Conservation (phyloP, 1,140 invertebrate species). For the Hyles euphorbiae region DNA sequence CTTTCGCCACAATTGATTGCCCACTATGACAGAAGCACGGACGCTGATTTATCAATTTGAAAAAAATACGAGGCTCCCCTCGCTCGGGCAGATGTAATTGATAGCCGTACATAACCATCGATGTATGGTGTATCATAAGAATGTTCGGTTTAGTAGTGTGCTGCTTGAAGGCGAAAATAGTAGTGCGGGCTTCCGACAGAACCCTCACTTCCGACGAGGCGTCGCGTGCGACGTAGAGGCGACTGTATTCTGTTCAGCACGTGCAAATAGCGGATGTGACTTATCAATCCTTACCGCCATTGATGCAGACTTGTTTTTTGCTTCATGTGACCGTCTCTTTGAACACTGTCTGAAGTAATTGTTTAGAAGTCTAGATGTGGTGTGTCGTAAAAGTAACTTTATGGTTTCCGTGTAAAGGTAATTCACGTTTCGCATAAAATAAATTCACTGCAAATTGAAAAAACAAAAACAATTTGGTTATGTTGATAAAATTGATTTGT, state of each 20-base stretch:
- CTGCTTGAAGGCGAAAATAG: conserved; percentile 14
- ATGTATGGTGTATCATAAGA: background rate
- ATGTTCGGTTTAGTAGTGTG: background rate
- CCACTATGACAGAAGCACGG: conserved; percentile 9
- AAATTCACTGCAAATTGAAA: too few species aligned
- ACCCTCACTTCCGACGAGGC: conserved; percentile 27
- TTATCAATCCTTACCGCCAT: conserved; percentile 27
- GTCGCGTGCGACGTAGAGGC: conserved; percentile 23
- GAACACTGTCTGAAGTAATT: too few species aligned
- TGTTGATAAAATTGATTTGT: too few species aligned
- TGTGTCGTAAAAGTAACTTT: too few species aligned
- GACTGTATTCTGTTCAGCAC: conserved; percentile 20
- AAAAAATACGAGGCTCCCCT: background rate
- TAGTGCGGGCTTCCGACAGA: conserved; percentile 34
- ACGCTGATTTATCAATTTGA: conserved; percentile 7
- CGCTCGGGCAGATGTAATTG: background rate
- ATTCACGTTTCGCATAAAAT: too few species aligned
- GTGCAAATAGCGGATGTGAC: conserved; percentile 35
- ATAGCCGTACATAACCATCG: background rate
- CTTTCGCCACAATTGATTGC: conserved; percentile 52
- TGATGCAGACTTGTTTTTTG: background rate
- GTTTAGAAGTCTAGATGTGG: too few species aligned
- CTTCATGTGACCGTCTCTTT: too few species aligned
- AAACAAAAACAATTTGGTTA: too few species aligned
- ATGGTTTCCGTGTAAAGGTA: too few species aligned